Percentiles rank a stretch among this genome's conserved stretches.
These are phyloP conservation scores for Malurus splendens DNA, from an alignment of 2,797 vertebrate species.

Conservation along the genomic window DNA sequence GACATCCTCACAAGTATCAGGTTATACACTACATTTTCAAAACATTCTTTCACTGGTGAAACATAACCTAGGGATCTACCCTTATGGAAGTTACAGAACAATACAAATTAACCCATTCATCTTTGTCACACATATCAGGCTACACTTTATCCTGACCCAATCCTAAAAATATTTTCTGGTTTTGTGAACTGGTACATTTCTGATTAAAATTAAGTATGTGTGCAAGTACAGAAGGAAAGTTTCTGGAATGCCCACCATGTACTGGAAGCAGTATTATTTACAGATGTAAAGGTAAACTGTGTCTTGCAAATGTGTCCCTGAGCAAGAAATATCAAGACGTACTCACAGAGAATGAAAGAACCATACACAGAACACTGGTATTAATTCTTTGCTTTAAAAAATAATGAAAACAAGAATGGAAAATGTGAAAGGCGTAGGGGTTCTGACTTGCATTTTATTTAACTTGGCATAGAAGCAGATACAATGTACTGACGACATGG, in stretches of 20 bases:
- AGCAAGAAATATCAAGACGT: neutral
- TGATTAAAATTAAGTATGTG: neutral
- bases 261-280: neutral
- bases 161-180: neutral
- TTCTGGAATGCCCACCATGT: neutral
- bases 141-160: neutral
- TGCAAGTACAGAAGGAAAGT: neutral
- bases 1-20: neutral
- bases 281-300: neutral
- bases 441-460: neutral
- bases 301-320: neutral
- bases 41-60: neutral
- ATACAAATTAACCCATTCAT: neutral
- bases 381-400: neutral
- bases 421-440: neutral
- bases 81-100: neutral
- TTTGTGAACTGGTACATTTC: neutral
- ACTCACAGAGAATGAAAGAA: neutral
- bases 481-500: neutral
- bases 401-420: neutral
- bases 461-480: neutral
- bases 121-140: neutral
- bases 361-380: neutral
- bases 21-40: constrained; percentile 1
- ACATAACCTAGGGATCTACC: neutral